Base-by-base conservation (phyloP, 1,140 invertebrate genomes). In the Oppia nitens region DNA sequence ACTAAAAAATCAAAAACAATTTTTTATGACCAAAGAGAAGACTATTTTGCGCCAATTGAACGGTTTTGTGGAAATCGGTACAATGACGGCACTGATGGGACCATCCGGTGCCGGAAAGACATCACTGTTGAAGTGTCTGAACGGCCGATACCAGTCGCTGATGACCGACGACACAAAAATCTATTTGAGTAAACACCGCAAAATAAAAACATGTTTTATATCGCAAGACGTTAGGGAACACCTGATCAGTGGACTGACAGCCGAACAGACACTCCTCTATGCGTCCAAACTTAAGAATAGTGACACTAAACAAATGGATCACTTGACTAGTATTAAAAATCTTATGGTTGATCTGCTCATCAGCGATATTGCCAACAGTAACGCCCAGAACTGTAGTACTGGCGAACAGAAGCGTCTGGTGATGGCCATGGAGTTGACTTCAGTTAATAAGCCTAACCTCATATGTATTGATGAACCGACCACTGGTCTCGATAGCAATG, bases 371-470 rank as follows among this genome's bases (percentile, higher is more conserved):
- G 55, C 28, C 14, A 21, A 28, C 25, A 56, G 28, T 28, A 52
- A 45, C 12, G 6, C 32, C 12, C n/a, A 56, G 26, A 56, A 28
- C 11, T 25, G 11, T 9, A 57, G 50, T 23, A 91, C 91, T 9
- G 92, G 92, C 0, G 90, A 96, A 73, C 77, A 85, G 55, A 96
- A 95, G 71, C 78, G 92, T 53, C 72, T 96, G 47, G 90, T 90
- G 1, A 92, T 96, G 64, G 90, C 91, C n/a, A 73, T 94, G 55
- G 91, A 96, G 73, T 73, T 97, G 51, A 80, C 96, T 57, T 61
- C 58, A 2, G 20, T 12, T 12, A 23, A 6, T 4, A 56, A 32
- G 55, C 58, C 58, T 26, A 53, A 60, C 27, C 21, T 60, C 6
- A 60, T 60, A 61, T 29, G 20, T 9, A 51, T 73, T 23, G 71